Evolutionary conservation across 2,797 vertebrate species (phyloP), one percentile per base, ranked within the genome.

Genomic region (Halcyon smyrnensis): DNA sequence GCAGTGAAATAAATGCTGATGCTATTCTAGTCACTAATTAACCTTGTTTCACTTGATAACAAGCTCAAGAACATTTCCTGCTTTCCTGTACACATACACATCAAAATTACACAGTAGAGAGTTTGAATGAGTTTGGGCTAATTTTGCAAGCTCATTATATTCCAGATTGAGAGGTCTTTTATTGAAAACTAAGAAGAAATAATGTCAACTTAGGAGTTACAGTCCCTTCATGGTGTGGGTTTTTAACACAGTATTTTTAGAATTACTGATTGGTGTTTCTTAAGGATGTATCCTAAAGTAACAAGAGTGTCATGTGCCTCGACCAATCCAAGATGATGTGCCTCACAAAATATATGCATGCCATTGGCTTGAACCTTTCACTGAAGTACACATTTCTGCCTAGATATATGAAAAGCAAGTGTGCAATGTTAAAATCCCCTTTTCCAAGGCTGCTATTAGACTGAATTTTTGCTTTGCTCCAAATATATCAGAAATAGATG

Each of bases 111-210:
- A 53, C 34, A 94, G 94, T 34, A 56, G 13, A 75, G 79, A 84
- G 75, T 88, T 81, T 85, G 43, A 83, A 95, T 46, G 69, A 68
- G 41, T 94, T 94, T 70, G 68, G 82, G 62, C 60, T 64, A 91
- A 95, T 96, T 97, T 94, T 97, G 60, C 37, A 83, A 84, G 90
- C 85, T 92, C 59, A 92, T 96, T 96, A 81, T 94, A 91, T 91
- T 89, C 56, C 67, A 93, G 54, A 62, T 83, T 86, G 75, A 95
- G 95, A 97, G 83, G 84, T 82, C 53, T 95, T 87, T 71, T 87
- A 76, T 92, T 91, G 17, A 63, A 96, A 93, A 89, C 96, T 54
- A 90, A 46, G 89, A 76, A 81, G 39, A 70, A 93, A 93, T 80
- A 74, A 73, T 92, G 21, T 94, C 94, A 94, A 96, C 91, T 91